These are phyloP conservation scores for Amblyraja radiata DNA, from an alignment of 2,797 vertebrate genomes.

Conservation along the genomic window DNA sequence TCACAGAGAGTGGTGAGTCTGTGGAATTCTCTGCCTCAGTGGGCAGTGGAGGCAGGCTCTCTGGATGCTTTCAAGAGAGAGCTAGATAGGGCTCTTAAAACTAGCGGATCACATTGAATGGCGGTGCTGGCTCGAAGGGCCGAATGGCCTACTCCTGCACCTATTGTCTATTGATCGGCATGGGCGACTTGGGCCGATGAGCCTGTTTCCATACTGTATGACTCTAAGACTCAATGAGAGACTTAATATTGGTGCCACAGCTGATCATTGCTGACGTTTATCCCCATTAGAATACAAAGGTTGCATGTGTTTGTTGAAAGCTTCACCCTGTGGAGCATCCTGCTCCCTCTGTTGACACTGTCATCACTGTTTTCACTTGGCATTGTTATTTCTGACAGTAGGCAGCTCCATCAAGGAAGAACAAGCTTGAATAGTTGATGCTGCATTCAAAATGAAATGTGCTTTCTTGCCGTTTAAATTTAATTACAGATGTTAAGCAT, in stretches of 20 bases:
- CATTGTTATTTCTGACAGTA: neutral
- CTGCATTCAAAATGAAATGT: neutral
- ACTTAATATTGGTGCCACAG: neutral
- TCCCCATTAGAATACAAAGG: neutral
- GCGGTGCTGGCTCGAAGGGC: too few relatives aligned
- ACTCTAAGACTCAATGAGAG: neutral
- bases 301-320: neutral
- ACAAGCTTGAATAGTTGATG: neutral
- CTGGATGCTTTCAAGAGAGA: too few relatives aligned
- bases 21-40: too few relatives aligned
- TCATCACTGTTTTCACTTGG: neutral
- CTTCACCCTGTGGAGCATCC: neutral
- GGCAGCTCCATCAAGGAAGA: neutral
- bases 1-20: too few relatives aligned
- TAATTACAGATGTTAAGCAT: slow-evolving; percentile 7
- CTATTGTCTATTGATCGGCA: too few relatives aligned
- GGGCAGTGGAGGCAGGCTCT: too few relatives aligned
- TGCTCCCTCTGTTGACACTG: neutral
- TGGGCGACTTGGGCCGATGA: too few relatives aligned
- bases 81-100: too few relatives aligned
- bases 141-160: too few relatives aligned
- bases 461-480: neutral
- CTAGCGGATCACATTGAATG: too few relatives aligned
- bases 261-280: neutral
- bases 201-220: too few relatives aligned